Conservation (phyloP, 1,140 invertebrate species). For the Cheumatopsyche charites region DNA sequence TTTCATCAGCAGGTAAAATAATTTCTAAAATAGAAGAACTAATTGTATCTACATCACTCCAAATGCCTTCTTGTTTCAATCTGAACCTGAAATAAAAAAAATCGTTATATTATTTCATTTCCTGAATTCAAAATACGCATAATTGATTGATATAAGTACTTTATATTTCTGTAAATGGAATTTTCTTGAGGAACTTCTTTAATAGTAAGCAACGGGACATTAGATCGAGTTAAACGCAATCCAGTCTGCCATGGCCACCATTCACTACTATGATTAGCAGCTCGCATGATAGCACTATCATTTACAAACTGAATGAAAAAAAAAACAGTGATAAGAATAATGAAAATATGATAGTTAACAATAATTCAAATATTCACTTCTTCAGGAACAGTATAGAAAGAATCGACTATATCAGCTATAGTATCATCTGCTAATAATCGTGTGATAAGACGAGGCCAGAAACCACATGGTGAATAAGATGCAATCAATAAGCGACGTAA, state of each 20-base stretch:
- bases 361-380: slow-evolving; percentile 58
- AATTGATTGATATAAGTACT: slow-evolving; percentile 36
- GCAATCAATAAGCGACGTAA: slow-evolving; percentile 80
- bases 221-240: slow-evolving; percentile 82
- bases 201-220: slow-evolving; percentile 80
- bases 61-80: slow-evolving; percentile 79
- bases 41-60: slow-evolving; percentile 83
- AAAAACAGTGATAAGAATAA: slow-evolving; percentile 14
- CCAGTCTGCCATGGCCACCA: slow-evolving; percentile 98
- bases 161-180: slow-evolving; percentile 57
- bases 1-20: slow-evolving; percentile 77
- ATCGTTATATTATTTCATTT: no score
- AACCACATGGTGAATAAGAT: slow-evolving; percentile 97
- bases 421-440: slow-evolving; percentile 89
- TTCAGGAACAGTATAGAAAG: slow-evolving; percentile 69
- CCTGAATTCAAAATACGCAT: neutral
- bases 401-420: slow-evolving; percentile 80
- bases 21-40: slow-evolving; percentile 88
- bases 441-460: slow-evolving; percentile 95
- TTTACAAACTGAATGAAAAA: slow-evolving; percentile 60
- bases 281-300: slow-evolving; percentile 67
- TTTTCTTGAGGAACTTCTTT: slow-evolving; percentile 74
- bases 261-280: slow-evolving; percentile 76
- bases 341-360: slow-evolving; percentile 35
- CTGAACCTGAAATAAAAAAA: slow-evolving; percentile 63